A percentile compares a stretch with the other conserved stretches of the same genome.
Conservation (phyloP, 2,797 vertebrate genomes). For the Sciurus carolinensis region DNA sequence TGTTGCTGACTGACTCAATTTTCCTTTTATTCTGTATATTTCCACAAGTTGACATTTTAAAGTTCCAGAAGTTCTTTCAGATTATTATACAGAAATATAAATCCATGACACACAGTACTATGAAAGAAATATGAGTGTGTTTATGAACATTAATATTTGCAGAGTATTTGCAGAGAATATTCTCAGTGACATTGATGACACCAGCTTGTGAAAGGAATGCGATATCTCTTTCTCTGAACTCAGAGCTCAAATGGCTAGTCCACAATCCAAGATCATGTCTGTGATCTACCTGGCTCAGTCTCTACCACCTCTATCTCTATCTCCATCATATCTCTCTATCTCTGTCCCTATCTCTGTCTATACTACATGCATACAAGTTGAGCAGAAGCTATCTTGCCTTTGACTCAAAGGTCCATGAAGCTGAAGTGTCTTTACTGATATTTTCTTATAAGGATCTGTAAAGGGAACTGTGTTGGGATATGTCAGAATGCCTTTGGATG, state of each 20-base stretch:
- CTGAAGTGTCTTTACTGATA: background rate
- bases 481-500: conserved; percentile 2
- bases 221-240: background rate
- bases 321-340: background rate
- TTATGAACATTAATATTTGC: conserved; percentile 21
- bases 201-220: background rate
- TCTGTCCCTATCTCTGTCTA: background rate
- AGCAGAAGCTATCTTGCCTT: background rate
- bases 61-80: conserved; percentile 38
- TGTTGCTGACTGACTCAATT: background rate
- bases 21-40: conserved; percentile 14
- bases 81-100: conserved; percentile 65
- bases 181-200: background rate
- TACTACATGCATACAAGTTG: background rate
- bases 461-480: background rate
- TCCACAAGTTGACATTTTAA: conserved; percentile 54
- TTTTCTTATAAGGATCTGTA: background rate
- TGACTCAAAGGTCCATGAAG: background rate
- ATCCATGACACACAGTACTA: background rate
- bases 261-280: background rate
- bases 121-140: background rate
- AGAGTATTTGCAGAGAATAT: background rate
- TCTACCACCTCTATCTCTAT: background rate
- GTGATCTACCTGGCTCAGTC: background rate
- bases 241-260: background rate